Evolutionary conservation across 2,113 vertebrate genomes (phyloP).

Genomic region (Ancistrus triradiatus): DNA sequence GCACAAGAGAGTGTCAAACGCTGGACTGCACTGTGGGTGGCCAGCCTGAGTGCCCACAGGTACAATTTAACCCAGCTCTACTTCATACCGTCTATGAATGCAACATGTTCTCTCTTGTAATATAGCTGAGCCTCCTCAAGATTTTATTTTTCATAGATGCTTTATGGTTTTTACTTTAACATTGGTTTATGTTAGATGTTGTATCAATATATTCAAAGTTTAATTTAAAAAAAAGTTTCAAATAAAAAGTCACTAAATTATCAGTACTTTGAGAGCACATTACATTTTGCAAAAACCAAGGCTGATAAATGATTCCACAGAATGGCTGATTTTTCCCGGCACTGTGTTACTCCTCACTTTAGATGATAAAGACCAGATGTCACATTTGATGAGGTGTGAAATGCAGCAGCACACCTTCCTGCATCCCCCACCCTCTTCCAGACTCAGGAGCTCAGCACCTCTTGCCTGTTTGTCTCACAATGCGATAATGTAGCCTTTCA

Average conservation of each 20-base stretch:
- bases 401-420: conserved; percentile 29
- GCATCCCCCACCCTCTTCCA: conserved; percentile 14
- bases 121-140: neutral
- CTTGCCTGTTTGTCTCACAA: conserved; percentile 34
- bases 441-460: conserved; percentile 14
- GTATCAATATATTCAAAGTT: no score
- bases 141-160: neutral
- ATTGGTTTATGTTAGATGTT: no score
- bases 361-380: conserved; percentile 49
- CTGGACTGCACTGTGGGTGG: conserved; percentile 38
- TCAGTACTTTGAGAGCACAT: no score
- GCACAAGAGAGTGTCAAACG: conserved; percentile 36
- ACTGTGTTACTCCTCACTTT: conserved; percentile 12
- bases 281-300: neutral
- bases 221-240: neutral
- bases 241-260: neutral
- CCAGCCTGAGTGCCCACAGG: conserved; percentile 20
- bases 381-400: conserved; percentile 45
- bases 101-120: no score
- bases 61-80: neutral
- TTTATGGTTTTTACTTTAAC: neutral
- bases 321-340: conserved; percentile 6
- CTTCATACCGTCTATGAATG: no score
- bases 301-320: neutral
- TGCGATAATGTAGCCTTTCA: conserved; percentile 27